phyloP scores from a whole-genome alignment of 2,888 invertebrate genomes.

The Chamaedrilus cognettii region DNA sequence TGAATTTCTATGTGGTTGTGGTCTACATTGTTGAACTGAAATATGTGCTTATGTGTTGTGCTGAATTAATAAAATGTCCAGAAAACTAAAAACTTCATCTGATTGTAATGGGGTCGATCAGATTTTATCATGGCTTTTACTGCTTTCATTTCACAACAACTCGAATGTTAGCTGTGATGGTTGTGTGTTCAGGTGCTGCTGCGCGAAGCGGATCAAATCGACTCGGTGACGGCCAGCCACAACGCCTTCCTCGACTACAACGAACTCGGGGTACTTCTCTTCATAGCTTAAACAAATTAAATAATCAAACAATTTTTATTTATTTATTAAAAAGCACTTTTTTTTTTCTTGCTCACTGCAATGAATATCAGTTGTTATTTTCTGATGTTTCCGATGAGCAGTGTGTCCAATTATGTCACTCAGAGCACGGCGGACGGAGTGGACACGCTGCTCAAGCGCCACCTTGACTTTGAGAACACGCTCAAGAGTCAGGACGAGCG shows the following conservation, averaged over 20 bases:
- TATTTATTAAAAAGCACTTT: slow-evolving; percentile 14
- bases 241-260: slow-evolving; percentile 89
- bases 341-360: background rate
- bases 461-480: slow-evolving; percentile 91
- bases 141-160: too few species aligned
- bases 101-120: too few species aligned
- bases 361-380: too few species aligned
- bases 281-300: background rate
- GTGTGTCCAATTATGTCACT: too few species aligned
- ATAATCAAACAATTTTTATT: background rate
- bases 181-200: slow-evolving; percentile 77
- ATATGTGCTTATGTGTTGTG: too few species aligned
- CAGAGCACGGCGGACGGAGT: slow-evolving; percentile 63
- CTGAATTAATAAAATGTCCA: too few species aligned
- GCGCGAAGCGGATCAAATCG: slow-evolving; percentile 95
- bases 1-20: too few species aligned
- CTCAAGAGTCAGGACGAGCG: slow-evolving; percentile 92
- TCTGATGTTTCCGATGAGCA: too few species aligned
- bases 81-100: too few species aligned
- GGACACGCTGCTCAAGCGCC: slow-evolving; percentile 87
- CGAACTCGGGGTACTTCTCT: slow-evolving; percentile 75
- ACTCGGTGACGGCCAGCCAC: slow-evolving; percentile 91
- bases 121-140: too few species aligned
- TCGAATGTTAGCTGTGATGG: too few species aligned
- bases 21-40: too few species aligned